Base-by-base conservation (phyloP, 2,797 vertebrate species). In the Typhlichthys eigenmanni region DNA sequence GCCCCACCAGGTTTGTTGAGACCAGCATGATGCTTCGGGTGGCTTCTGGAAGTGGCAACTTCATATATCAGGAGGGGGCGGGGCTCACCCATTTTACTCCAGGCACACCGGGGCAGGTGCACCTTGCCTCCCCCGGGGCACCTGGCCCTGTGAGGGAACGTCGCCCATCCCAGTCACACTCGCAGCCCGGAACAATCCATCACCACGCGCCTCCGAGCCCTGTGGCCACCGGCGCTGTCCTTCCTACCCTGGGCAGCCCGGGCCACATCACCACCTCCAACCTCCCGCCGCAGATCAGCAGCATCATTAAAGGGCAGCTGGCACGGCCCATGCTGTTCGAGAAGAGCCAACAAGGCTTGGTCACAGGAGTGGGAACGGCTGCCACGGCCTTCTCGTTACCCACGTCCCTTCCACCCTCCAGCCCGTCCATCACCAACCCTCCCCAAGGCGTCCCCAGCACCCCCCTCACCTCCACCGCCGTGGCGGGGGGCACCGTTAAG, bases 221-320 rank as follows among this genome's bases (percentile, higher is more conserved):
- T 0, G 95, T 92, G 2, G 91, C 95, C 1, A 91, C 93, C 0
- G 93, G 95, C 2, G 70, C 93, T 0, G 72, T 93, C 45, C 92
- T 97, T 47, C 88, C 95, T 0, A 92, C 94, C 8, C 64, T 99
- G 74, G 89, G 93, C 50, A 96, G 95, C 82, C 94, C 97, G 0
- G 92, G 96, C 63, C 98, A 98, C 64, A 97, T 99, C 68, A 94
- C 97, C 46, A 98, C 96, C 0, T 94, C 95, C 14, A 98, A 92
- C 88, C 84, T 99, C 89, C 98, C 98, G 0, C 98, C 97, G 29
- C 98, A 98, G 45, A 98, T 99, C 83, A 98, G 98, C 92, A 98
- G 96, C 84, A 98, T 98, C 81, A 97, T 99, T 81, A 95, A 98
- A 87, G 96, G 95, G 53, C 95, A 98, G 47, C 87, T 98, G 53